These are phyloP conservation scores for Aldabrachelys gigantea DNA, from an alignment of 2,113 vertebrate species.

Conservation along the genomic window DNA sequence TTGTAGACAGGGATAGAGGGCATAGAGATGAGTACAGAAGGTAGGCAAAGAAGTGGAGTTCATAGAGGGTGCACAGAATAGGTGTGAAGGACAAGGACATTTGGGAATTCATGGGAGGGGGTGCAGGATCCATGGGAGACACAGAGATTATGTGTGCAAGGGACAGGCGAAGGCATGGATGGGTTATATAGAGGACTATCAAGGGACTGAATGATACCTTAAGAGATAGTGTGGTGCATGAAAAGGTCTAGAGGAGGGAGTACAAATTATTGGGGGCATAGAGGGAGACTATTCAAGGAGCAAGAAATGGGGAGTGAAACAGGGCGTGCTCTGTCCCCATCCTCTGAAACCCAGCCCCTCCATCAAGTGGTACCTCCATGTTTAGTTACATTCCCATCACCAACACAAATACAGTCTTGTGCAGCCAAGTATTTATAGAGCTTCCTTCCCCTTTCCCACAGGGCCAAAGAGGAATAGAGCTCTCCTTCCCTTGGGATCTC, in stretches of 20 bases:
- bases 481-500: neutral
- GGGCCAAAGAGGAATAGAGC: neutral
- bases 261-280: neutral
- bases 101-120: fast-evolving
- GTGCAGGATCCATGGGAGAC: neutral
- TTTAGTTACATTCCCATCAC: too few species aligned
- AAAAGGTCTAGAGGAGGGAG: neutral
- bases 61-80: neutral
- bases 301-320: neutral
- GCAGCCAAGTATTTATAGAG: neutral
- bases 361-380: too few species aligned
- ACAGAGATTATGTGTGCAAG: neutral
- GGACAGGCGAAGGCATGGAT: neutral
- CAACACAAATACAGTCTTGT: too few species aligned
- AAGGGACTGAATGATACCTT: neutral
- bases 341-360: too few species aligned
- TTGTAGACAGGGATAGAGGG: neutral
- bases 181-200: neutral
- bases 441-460: neutral
- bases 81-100: neutral
- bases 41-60: neutral
- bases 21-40: neutral
- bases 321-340: too few species aligned
- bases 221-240: neutral
- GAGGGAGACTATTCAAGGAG: neutral